Conservation (phyloP, 2,797 vertebrate genomes). For the Danio aesculapii region DNA sequence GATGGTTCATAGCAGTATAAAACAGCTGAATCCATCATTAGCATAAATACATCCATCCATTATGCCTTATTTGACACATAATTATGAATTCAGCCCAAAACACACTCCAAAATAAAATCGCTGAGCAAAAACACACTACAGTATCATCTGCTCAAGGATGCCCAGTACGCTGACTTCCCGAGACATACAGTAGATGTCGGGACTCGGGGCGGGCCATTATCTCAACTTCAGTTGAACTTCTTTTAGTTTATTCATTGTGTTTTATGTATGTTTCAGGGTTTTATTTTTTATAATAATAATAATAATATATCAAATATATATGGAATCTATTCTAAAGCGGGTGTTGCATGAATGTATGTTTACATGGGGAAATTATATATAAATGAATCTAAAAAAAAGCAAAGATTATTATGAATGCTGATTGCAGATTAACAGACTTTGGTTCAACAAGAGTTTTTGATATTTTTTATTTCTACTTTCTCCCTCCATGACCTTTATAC, state of each 20-base stretch:
- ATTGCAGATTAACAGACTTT: slow-evolving; percentile 75
- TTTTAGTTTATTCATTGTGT: slow-evolving; percentile 60
- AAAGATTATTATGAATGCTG: slow-evolving; percentile 77
- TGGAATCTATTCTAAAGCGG: slow-evolving; percentile 85
- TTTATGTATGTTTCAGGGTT: slow-evolving; percentile 58
- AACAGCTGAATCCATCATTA: slow-evolving; percentile 49
- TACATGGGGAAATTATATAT: slow-evolving; percentile 83
- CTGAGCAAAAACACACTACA: slow-evolving; percentile 54
- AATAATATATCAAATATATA: slow-evolving; percentile 83
- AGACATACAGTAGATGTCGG: neutral
- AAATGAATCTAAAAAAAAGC: slow-evolving; percentile 68
- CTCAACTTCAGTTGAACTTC: neutral
- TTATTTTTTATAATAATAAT: slow-evolving; percentile 49
- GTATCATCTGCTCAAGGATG: slow-evolving; percentile 56
- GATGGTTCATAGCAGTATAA: slow-evolving; percentile 44
- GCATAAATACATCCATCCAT: slow-evolving; percentile 57
- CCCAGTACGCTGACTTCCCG: slow-evolving; percentile 31
- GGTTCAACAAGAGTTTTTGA: slow-evolving; percentile 65
- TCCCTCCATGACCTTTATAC: neutral
- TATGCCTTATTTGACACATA: slow-evolving; percentile 41
- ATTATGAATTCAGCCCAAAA: slow-evolving; percentile 56
- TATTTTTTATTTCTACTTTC: slow-evolving; percentile 20
- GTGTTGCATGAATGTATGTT: slow-evolving; percentile 91
- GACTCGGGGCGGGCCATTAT: slow-evolving; percentile 58
- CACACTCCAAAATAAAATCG: slow-evolving; percentile 14